Evolutionary conservation across 2,888 invertebrate species (phyloP), one percentile per base, ranked within the genome.

Genomic region (Drosophila sordidula): DNA sequence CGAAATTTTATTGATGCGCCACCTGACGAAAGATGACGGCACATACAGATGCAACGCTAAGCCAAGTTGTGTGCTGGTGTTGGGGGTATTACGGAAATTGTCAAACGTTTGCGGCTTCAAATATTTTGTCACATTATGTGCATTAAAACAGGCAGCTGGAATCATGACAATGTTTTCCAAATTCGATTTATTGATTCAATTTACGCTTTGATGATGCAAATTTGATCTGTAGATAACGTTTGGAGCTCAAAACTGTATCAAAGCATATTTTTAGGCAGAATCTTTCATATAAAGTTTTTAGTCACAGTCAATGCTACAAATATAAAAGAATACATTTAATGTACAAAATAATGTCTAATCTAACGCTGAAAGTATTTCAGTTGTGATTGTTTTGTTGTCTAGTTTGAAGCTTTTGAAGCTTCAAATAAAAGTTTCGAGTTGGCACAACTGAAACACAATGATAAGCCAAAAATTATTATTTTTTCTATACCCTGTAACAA

Each of bases 1-100:
- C 68, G 59, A 61, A 56, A 77, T 78, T 76, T 69, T 65, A 84
- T 76, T 77, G 70, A 66, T 71, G 74, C 63, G 63, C 55, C 64
- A 61, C 63, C 71, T 76, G 65, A 77, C 64, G 71, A 75, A 70
- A 74, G 62, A 77, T 76, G 77, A 76, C 55, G 42, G 67, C 58
- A 56, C 70, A 70, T 74, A 58, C 49, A 25, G 45, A 50, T 64
- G 65, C 47, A 52, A 52, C 63, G 44, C 57, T 42, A 52, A 51
- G 25, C 38, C 12, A 29, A 54, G 29, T 36, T 54, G 39, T 64
- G 6, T 14, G 12, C 16, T 34, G 34, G 4, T 34, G 12, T 12
- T 34, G 4, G 34, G 34, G 22, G 22, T 38, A 47, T 54, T 68
- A 39, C 36, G 56, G 36, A 72, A 64, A 75, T 73, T 58, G 56